Evolutionary conservation across 2,797 vertebrate species (phyloP).

Genomic region (Microtus agrestis): DNA sequence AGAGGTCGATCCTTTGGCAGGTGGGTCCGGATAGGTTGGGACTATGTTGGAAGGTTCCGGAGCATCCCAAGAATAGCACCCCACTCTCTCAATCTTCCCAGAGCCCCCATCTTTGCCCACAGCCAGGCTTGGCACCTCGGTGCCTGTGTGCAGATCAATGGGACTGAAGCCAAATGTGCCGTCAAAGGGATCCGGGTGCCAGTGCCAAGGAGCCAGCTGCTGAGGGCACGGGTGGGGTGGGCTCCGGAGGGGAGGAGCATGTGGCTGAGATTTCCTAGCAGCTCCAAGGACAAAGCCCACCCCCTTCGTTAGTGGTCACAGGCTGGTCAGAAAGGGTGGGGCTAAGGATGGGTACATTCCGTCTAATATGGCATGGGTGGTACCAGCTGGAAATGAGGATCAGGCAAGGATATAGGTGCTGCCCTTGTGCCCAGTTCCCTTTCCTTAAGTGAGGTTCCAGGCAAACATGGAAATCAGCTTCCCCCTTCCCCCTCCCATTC

Average conservation of each 20-base stretch:
- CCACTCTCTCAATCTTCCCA: neutral
- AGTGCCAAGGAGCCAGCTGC: constrained; percentile 68
- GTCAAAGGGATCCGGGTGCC: neutral
- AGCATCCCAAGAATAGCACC: neutral
- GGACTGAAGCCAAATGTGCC: constrained; percentile 67
- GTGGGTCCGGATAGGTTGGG: neutral
- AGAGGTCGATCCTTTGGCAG: neutral
- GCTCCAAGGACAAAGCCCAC: neutral
- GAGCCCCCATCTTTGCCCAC: neutral
- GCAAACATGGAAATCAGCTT: neutral
- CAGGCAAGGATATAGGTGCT: neutral
- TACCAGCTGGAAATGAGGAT: neutral
- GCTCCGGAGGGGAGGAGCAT: neutral
- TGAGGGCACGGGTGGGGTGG: neutral
- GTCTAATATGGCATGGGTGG: too few relatives aligned
- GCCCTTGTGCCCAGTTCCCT: neutral
- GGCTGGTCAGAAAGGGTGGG: neutral
- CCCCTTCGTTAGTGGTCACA: neutral
- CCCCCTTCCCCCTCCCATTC: neutral
- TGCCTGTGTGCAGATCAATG: neutral
- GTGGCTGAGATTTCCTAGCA: too few relatives aligned
- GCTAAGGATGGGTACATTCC: neutral
- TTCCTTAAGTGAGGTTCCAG: neutral
- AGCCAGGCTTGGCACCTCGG: neutral
- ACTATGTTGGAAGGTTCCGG: neutral